Conservation (phyloP, 2,113 vertebrate genomes). For the Serinus canaria region DNA sequence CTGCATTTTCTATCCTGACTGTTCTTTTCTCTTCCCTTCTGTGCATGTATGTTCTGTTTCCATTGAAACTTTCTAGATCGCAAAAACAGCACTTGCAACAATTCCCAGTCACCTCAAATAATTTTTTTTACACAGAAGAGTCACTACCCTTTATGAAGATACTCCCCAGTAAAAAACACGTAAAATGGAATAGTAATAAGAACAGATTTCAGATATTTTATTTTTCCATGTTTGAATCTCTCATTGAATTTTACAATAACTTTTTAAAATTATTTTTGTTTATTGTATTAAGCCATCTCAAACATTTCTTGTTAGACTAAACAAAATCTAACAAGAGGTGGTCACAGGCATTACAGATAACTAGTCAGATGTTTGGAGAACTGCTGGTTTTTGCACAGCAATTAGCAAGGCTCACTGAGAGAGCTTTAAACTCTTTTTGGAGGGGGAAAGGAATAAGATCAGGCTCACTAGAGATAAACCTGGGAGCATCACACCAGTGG, state of each 20-base stretch:
- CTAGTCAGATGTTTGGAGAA: not conserved
- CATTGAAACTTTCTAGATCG: conserved; percentile 1
- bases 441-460: not conserved
- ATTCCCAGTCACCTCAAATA: not conserved
- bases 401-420: not conserved
- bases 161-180: not conserved
- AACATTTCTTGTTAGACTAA: not conserved
- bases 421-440: not conserved
- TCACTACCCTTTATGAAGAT: not conserved
- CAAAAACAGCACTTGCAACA: not conserved
- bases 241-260: not conserved
- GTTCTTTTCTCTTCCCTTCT: conserved; percentile 56
- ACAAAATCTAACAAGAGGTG: not conserved
- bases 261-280: not conserved
- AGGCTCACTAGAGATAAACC: not conserved
- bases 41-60: not conserved
- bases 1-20: conserved; percentile 30
- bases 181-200: not conserved
- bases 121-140: not conserved
- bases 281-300: not conserved
- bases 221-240: not conserved
- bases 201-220: not conserved
- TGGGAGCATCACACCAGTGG: not conserved
- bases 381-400: not conserved
- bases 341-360: not conserved